Evolutionary conservation across 1,140 invertebrate genomes (phyloP).

Genomic region (Periplaneta americana): DNA sequence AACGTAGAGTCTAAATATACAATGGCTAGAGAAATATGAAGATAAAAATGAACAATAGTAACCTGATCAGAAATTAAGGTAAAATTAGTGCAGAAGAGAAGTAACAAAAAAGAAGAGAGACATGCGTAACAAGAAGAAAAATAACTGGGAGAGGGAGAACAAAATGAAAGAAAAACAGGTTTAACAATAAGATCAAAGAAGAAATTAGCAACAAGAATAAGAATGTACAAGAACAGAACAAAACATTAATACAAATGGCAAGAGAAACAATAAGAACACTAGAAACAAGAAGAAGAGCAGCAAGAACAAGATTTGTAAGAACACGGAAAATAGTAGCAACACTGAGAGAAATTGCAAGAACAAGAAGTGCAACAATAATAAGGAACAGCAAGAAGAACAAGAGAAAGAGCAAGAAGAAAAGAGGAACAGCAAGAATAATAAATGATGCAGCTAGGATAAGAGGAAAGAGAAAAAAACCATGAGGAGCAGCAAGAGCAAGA

Average conservation of each 20-base stretch:
- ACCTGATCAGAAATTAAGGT: no score
- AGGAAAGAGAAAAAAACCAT: not conserved
- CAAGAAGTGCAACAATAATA: not conserved
- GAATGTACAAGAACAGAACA: not conserved
- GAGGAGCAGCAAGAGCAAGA: not conserved
- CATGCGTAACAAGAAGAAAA: no score
- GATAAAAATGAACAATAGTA: no score
- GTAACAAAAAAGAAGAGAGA: no score
- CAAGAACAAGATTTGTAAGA: not conserved
- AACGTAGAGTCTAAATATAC: no score
- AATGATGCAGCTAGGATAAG: not conserved
- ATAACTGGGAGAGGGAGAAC: no score
- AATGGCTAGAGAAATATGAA: no score
- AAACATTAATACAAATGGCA: not conserved
- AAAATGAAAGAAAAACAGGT: no score
- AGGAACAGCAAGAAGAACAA: not conserved
- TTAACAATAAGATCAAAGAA: constrained; percentile 10
- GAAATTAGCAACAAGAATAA: not conserved
- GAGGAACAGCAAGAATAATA: not conserved
- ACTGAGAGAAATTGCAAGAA: not conserved
- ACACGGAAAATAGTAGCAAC: not conserved
- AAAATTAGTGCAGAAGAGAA: no score
- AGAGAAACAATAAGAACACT: not conserved
- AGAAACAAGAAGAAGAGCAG: not conserved
- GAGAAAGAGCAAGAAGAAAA: not conserved